phyloP scores from a whole-genome alignment of 1,140 invertebrate genomes.

The Pemphigus obesinymphae region DNA sequence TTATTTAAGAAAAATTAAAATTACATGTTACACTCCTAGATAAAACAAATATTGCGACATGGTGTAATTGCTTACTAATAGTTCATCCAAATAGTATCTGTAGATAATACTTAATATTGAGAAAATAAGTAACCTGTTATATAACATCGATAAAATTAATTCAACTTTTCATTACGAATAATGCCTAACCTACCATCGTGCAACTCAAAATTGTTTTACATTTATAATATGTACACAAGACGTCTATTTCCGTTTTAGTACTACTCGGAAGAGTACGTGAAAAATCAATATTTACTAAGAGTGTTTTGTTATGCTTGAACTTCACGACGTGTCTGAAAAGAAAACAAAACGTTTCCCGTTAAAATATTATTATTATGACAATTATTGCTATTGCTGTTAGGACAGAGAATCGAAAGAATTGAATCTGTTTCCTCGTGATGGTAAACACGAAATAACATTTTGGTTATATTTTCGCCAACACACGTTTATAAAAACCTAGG shows the following conservation, averaged over 20 bases:
- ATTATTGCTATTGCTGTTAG: neutral
- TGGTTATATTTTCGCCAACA: neutral
- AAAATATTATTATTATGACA: constrained; percentile 4
- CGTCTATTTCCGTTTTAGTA: neutral
- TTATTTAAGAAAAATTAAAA: too few relatives aligned
- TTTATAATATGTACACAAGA: neutral
- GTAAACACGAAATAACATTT: neutral
- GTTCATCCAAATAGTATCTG: too few relatives aligned
- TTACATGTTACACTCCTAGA: too few relatives aligned
- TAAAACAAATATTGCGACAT: too few relatives aligned
- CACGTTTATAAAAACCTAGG: too few relatives aligned
- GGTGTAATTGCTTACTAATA: too few relatives aligned
- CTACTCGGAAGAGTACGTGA: neutral
- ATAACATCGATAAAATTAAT: too few relatives aligned
- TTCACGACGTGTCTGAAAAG: neutral
- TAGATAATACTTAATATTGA: too few relatives aligned
- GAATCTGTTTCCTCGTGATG: neutral
- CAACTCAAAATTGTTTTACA: neutral
- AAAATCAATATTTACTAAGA: neutral
- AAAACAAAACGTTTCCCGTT: constrained; percentile 2
- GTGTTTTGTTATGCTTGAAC: neutral
- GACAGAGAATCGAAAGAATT: neutral
- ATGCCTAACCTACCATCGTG: too few relatives aligned
- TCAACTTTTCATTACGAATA: too few relatives aligned
- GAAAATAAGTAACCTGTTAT: too few relatives aligned